Conservation (phyloP, 2,797 vertebrate species). For the Morus bassanus region DNA sequence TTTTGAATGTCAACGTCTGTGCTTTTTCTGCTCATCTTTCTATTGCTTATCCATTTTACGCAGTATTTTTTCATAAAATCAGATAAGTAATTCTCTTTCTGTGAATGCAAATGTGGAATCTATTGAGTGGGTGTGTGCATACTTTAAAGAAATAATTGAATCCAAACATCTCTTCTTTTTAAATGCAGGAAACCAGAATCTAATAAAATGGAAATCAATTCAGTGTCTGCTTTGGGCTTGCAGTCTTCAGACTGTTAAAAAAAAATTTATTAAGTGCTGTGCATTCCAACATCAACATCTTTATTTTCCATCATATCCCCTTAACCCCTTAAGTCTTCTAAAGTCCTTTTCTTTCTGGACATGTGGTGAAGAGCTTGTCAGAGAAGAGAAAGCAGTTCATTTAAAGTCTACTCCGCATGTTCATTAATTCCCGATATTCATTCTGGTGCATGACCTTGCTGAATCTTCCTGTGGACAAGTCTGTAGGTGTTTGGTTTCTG, state of each 20-base stretch:
- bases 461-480: background rate
- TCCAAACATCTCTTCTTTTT: constrained; percentile 48
- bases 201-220: constrained; percentile 65
- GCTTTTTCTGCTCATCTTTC: background rate
- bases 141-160: constrained; percentile 46
- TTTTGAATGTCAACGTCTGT: background rate
- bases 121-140: constrained; percentile 9
- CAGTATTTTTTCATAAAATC: background rate
- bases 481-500: background rate
- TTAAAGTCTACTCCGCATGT: background rate
- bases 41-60: background rate
- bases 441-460: background rate
- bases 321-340: background rate
- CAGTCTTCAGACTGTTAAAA: constrained; percentile 30
- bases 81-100: background rate
- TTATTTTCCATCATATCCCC: constrained; percentile 13
- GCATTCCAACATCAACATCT: constrained; percentile 30
- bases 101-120: constrained; percentile 29
- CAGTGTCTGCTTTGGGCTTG: constrained; percentile 43
- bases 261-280: background rate
- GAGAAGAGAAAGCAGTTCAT: background rate
- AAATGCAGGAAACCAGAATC: constrained; percentile 51
- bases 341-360: background rate
- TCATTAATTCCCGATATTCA: background rate
- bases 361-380: background rate